Evolutionary conservation across 2,113 vertebrate species (phyloP).

Genomic region (Chloroceryle aenea): DNA sequence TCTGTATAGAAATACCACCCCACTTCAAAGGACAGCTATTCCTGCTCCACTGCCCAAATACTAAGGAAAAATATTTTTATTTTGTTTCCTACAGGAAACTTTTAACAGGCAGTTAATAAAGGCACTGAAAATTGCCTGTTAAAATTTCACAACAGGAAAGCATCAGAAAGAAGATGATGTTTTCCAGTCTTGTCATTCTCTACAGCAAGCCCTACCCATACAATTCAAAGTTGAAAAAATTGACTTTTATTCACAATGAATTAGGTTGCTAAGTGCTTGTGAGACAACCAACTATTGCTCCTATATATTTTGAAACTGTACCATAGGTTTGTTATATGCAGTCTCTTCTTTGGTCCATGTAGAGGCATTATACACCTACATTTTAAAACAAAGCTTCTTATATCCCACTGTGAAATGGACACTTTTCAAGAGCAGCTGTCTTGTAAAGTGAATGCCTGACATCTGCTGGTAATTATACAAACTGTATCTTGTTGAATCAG

Average conservation of each 20-base stretch:
- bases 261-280: neutral
- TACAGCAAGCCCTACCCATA: neutral
- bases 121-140: neutral
- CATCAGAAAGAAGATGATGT: neutral
- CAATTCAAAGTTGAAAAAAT: neutral
- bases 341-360: neutral
- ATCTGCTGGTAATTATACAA: conserved; percentile 68
- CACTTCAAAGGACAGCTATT: conserved; percentile 45
- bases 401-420: neutral
- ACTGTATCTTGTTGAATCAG: neutral
- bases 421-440: neutral
- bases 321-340: neutral
- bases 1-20: conserved; percentile 6
- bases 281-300: neutral
- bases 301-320: neutral
- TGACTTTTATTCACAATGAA: neutral
- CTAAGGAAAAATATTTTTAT: neutral
- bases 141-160: neutral
- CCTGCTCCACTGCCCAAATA: neutral
- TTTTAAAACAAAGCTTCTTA: neutral
- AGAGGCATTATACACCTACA: neutral
- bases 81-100: neutral
- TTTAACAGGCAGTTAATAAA: neutral
- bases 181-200: neutral
- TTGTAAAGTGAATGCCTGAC: conserved; percentile 62